Evolutionary conservation across 2,113 vertebrate species (phyloP).

Genomic region (Plestiodon gilberti): DNA sequence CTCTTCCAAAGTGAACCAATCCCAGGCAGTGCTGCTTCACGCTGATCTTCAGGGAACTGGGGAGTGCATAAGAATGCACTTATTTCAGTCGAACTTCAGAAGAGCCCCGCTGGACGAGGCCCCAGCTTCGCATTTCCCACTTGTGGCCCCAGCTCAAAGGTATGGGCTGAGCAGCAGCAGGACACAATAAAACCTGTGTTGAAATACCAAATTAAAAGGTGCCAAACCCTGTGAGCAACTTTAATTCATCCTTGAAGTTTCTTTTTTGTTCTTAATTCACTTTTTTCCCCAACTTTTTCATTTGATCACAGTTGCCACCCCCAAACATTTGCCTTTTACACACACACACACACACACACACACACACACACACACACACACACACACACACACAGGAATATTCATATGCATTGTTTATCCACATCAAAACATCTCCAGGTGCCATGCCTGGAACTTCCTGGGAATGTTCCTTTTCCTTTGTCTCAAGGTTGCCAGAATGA

Average conservation of each 20-base stretch:
- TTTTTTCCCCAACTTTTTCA: conserved; percentile 12
- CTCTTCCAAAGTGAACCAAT: too few species aligned
- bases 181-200: background rate
- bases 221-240: background rate
- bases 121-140: too few species aligned
- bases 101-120: too few species aligned
- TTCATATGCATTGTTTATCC: conserved; percentile 67
- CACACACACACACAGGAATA: conserved; percentile 58
- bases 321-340: background rate
- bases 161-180: background rate
- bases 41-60: too few species aligned
- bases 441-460: conserved; percentile 56
- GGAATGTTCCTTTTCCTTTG: conserved; percentile 44
- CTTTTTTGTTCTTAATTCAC: conserved; percentile 28
- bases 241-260: conserved; percentile 15
- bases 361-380: background rate
- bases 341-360: too few species aligned
- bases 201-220: background rate
- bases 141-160: too few species aligned
- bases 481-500: conserved; percentile 51
- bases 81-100: too few species aligned
- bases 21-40: too few species aligned
- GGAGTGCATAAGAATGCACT: too few species aligned
- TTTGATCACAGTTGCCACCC: conserved; percentile 33
- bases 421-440: conserved; percentile 57